A percentile compares a stretch with the other conserved stretches of the same genome.
These are phyloP conservation scores for Megamerina dolium DNA, from an alignment of 2,888 invertebrate species.

Conservation along the genomic window DNA sequence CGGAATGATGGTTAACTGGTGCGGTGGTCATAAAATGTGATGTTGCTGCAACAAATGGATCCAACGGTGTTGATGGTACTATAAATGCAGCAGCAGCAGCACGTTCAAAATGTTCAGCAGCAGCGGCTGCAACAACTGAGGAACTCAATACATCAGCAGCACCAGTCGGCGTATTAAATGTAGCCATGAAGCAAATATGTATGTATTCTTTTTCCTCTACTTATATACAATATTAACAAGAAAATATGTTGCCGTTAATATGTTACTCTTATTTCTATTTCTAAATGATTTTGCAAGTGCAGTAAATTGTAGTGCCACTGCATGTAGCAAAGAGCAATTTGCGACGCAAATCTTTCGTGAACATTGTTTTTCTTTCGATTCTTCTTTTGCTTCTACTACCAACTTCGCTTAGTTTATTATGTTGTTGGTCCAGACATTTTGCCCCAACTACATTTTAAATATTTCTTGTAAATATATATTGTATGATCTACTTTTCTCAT, in stretches of 20 bases:
- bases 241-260: too few species aligned
- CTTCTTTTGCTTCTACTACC: too few species aligned
- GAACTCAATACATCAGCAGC: constrained; percentile 36
- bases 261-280: too few species aligned
- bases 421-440: neutral
- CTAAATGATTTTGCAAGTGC: too few species aligned
- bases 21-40: constrained; percentile 31
- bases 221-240: neutral
- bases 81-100: constrained; percentile 31
- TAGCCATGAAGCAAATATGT: constrained; percentile 27
- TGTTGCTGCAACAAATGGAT: constrained; percentile 32
- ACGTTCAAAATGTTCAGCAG: constrained; percentile 24
- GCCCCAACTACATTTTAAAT: neutral
- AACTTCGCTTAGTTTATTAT: neutral
- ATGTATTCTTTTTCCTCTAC: too few species aligned
- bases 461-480: too few species aligned
- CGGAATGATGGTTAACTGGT: constrained; percentile 12
- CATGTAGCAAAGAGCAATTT: constrained; percentile 9
- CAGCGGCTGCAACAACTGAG: constrained; percentile 25
- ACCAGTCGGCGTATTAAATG: constrained; percentile 30
- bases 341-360: constrained; percentile 6
- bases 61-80: constrained; percentile 34
- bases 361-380: too few species aligned
- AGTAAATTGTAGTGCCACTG: too few species aligned
- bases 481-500: too few species aligned